Percentiles rank a stretch among this genome's conserved stretches.
phyloP scores from a whole-genome alignment of 2,888 invertebrate genomes.

The Macrophya alboannulata region DNA sequence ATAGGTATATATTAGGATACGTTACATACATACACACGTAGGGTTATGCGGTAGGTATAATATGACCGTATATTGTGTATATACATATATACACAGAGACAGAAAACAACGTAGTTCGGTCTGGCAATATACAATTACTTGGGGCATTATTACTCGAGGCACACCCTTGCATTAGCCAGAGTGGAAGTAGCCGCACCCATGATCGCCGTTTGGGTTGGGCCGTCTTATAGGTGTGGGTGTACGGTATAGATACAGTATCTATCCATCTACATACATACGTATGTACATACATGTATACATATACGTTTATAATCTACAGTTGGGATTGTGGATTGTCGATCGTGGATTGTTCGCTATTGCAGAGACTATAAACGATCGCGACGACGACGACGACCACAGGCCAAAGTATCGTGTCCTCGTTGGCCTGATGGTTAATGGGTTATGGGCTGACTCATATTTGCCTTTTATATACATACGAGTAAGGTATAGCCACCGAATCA shows the following conservation, averaged over 20 bases:
- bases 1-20: no score
- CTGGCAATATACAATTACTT: constrained; percentile 78
- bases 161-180: constrained; percentile 78
- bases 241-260: neutral
- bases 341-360: neutral
- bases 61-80: no score
- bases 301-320: neutral
- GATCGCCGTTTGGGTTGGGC: constrained; percentile 70
- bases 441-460: constrained; percentile 12
- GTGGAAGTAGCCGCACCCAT: constrained; percentile 77
- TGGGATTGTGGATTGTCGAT: neutral
- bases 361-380: neutral
- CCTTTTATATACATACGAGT: neutral
- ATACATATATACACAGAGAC: neutral
- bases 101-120: constrained; percentile 61
- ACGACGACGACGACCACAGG: constrained; percentile 1
- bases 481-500: no score
- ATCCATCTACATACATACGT: neutral
- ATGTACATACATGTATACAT: neutral
- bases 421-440: neutral
- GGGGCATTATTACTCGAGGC: constrained; percentile 77
- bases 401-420: neutral
- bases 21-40: no score
- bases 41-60: neutral
- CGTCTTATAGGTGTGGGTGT: constrained; percentile 36